phyloP scores from a whole-genome alignment of 2,113 vertebrate species.

The Edolisoma coerulescens region DNA sequence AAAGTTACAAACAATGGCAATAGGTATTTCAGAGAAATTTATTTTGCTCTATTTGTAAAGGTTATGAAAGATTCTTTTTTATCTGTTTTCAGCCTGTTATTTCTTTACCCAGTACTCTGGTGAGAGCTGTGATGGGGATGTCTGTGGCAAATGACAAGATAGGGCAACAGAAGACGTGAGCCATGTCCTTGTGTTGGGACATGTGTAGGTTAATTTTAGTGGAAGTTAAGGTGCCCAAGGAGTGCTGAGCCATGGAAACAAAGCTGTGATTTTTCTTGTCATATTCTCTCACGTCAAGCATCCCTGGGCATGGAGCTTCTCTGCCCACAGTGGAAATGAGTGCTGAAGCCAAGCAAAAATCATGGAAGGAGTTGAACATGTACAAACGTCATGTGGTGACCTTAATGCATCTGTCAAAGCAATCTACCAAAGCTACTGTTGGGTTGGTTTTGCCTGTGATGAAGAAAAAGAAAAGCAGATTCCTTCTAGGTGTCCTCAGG shows the following conservation, averaged over 20 bases:
- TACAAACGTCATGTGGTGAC: fast-evolving
- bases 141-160: neutral
- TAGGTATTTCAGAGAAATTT: neutral
- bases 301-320: neutral
- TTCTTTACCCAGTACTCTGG: neutral
- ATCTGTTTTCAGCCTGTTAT: neutral
- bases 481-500: neutral
- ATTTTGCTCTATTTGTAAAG: neutral
- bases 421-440: neutral
- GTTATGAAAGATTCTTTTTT: neutral
- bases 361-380: neutral
- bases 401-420: neutral
- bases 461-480: neutral
- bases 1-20: neutral
- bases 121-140: neutral
- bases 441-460: neutral
- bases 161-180: neutral
- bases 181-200: neutral
- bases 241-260: neutral
- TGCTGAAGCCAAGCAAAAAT: neutral
- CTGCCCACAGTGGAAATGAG: neutral
- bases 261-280: neutral
- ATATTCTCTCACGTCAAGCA: neutral
- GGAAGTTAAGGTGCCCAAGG: neutral
- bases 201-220: neutral